These are phyloP conservation scores for Drosophila seguyi DNA, from an alignment of 1,140 invertebrate species.

Conservation along the genomic window DNA sequence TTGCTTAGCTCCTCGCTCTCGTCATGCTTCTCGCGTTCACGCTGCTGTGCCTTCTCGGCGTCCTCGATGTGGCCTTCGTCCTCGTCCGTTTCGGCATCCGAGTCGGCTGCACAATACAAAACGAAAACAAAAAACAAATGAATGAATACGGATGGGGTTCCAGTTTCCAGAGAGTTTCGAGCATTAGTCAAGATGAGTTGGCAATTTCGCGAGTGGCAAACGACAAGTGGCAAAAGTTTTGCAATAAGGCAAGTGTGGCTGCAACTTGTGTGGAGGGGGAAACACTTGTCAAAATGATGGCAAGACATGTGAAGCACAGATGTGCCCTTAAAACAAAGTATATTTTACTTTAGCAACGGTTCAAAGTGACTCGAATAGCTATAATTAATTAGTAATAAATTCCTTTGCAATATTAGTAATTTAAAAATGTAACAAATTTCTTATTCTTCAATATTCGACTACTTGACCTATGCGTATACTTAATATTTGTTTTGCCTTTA, in stretches of 20 bases:
- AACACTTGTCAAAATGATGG: slow-evolving; percentile 30
- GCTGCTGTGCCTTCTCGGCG: slow-evolving; percentile 77
- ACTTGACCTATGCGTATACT: slow-evolving; percentile 29
- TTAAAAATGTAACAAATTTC: no score
- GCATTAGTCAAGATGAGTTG: slow-evolving; percentile 51
- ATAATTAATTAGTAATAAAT: neutral
- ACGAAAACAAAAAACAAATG: neutral
- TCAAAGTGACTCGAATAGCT: neutral
- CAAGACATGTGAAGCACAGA: neutral
- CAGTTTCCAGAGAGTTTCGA: slow-evolving; percentile 29
- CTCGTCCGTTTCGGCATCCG: slow-evolving; percentile 84
- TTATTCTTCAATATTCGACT: neutral
- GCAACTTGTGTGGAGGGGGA: slow-evolving; percentile 16
- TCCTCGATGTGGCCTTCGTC: slow-evolving; percentile 85
- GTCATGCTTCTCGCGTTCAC: slow-evolving; percentile 79
- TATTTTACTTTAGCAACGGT: neutral
- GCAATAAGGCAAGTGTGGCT: slow-evolving; percentile 38
- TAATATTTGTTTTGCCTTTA: slow-evolving; percentile 29
- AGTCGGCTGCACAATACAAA: slow-evolving; percentile 62
- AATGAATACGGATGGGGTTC: slow-evolving; percentile 10
- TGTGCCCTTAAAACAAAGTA: neutral
- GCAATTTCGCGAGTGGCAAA: slow-evolving; percentile 44
- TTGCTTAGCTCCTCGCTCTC: slow-evolving; percentile 83
- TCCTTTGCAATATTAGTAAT: no score
- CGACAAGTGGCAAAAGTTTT: slow-evolving; percentile 49